Base-by-base conservation (phyloP, 2,113 vertebrate species). In the Lichenostomus cassidix region DNA sequence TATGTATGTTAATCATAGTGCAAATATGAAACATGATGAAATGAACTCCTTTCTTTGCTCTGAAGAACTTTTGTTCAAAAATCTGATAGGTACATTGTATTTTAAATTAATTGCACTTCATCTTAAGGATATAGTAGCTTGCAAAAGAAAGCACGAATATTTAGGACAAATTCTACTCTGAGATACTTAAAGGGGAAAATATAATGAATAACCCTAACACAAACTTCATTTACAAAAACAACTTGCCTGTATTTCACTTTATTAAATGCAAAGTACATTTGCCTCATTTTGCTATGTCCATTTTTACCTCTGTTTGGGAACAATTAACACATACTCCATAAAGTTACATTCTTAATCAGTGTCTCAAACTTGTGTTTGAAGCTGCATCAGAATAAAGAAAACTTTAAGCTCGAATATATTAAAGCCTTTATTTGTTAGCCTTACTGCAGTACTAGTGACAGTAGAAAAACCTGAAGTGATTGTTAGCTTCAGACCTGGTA, bases 321-420 rank as follows among this genome's bases (percentile, higher is more conserved):
- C 63, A 92, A 95, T 60, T 89, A 87, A 58, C 42, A 85, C 33
- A 22, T 47, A 69, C 15, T 55, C 58, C 59, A 83, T 76, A n/a
- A 80, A 94, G 64, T 33, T 76, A 80, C 46, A 47, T 41, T 81
- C 64, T 88, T 93, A 93, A 94, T 88, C 87, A 88, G 93, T 3
- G 15, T 86, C 90, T 94, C 82, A 86, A 88, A 88, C 79, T 15
- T 67, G n/a, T 47, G 71, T 92, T 92, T 96, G 92, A 94, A 91
- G 90, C 50, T 83, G 35, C 74, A 69, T 39, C 55, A 92, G 59
- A 95, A 89, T 65, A 85, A 65, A 84, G 35, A 94, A 83, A 75
- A 87, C 58, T 79, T 92, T 22, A 87, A 90, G 39, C 47, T 77
- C 86, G 59, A 91, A 50, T 77, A 74, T 33, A 94, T 86, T 82